A percentile compares a stretch with the other conserved stretches of the same genome.
phyloP scores from a whole-genome alignment of 2,888 invertebrate species.

The Sphaerophoria taeniata region DNA sequence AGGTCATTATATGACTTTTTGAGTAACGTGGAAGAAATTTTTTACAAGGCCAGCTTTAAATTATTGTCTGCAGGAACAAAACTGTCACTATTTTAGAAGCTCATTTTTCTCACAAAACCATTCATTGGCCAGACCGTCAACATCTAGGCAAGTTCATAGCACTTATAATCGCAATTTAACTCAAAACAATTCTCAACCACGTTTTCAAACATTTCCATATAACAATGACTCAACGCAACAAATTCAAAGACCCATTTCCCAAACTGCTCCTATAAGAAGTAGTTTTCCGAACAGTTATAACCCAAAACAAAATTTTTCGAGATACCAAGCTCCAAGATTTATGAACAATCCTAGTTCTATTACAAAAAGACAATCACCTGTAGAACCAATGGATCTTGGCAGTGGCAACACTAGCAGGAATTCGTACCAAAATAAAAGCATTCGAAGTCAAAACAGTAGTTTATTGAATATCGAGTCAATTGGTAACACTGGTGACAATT shows the following conservation, averaged over 20 bases:
- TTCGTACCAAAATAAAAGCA: not conserved
- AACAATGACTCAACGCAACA: no score
- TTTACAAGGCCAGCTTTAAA: conserved; percentile 37
- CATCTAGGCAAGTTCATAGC: not conserved
- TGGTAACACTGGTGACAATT: no score
- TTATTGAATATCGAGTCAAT: not conserved
- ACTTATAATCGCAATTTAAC: not conserved
- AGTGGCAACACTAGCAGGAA: not conserved
- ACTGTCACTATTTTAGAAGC: conserved; percentile 1
- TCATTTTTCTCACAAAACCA: not conserved
- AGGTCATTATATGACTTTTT: no score
- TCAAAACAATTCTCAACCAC: no score
- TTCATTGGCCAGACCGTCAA: not conserved
- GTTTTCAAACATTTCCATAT: not conserved
- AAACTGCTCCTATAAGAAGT: no score
- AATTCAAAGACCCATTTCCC: no score
- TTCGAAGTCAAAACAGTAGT: not conserved
- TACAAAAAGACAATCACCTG: not conserved
- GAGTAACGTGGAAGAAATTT: no score
- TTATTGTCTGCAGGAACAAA: conserved; percentile 59
- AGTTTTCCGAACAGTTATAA: not conserved
- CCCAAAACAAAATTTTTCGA: not conserved
- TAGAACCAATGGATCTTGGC: not conserved
- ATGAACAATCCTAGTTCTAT: not conserved
- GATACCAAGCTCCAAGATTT: not conserved